Base-by-base conservation (phyloP, 2,113 vertebrate genomes). In the Nerophis ophidion region DNA sequence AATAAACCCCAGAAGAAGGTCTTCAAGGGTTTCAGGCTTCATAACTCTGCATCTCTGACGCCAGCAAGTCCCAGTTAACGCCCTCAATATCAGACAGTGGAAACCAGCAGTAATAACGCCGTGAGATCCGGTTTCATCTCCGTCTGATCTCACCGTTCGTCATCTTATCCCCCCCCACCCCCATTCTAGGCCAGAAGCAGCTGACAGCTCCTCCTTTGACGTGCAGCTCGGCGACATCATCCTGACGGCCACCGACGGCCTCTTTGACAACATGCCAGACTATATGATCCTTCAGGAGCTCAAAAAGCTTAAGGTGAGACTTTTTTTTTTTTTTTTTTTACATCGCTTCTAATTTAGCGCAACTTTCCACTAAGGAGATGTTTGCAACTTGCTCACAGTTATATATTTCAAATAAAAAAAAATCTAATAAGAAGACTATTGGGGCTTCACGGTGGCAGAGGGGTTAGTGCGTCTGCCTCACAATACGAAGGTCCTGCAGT, bases 221-320 rank as follows among this genome's bases (percentile, higher is more conserved):
- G 95, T 99, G 59, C 93, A 98, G 81, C 91, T 99, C 0, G 97
- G 97, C 70, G 97, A 99, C 86, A 98, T 99, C 80, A 99, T 99
- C 82, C 84, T 99, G 73, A 98, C 97, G 0, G 97, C 97, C 0
- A 95, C 95, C 0, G 96, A 99, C 0, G 96, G 97, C 8, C 93
- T 99, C 49, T 99, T 99, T 70, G 97, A 99, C 92, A 99, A 99
- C 90, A 98, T 99, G 96, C 96, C 97, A 12, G 97, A 99, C 84
- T 97, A 99, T 80, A 99, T 99, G 97, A 99, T 99, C 56, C 93
- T 99, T 52, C 95, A 96, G 84, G 97, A 99, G 86, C 77, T 99
- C 1, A 96, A 98, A 69, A 98, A 98, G 83, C 91, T 99, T 33
- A 99, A 99, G 94, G 97, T 95, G 74, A 51, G 8, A 16, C 9